These are phyloP conservation scores for Pangasius macronema DNA, from an alignment of 2,797 vertebrate species.

Conservation along the genomic window DNA sequence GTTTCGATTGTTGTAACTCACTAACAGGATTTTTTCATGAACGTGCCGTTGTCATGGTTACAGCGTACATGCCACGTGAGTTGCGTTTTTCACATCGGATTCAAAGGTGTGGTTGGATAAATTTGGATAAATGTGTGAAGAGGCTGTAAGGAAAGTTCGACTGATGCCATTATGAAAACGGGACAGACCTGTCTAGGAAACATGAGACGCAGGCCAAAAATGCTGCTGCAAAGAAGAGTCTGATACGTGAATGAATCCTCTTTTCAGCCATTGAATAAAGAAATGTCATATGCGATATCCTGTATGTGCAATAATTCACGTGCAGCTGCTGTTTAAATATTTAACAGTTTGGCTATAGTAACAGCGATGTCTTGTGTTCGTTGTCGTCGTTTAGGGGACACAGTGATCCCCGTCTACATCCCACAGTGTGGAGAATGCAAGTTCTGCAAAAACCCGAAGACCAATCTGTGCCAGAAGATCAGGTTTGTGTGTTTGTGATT, in stretches of 20 bases:
- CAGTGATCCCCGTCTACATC: conserved; percentile 89
- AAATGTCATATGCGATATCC: background rate
- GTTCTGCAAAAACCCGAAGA: conserved; percentile 96
- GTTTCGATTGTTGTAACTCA: background rate
- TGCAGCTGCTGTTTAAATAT: background rate
- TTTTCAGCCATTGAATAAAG: background rate
- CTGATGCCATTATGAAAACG: background rate
- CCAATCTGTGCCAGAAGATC: conserved; percentile 97
- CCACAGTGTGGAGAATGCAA: conserved; percentile 97
- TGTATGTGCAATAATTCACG: background rate
- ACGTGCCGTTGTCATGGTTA: background rate
- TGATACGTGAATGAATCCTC: background rate
- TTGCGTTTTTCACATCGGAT: background rate
- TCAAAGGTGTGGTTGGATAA: background rate
- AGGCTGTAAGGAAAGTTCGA: background rate
- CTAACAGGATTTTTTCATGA: background rate
- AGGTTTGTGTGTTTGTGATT: conserved; percentile 71
- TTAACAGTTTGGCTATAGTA: no score
- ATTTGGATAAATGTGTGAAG: background rate
- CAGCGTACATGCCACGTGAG: background rate
- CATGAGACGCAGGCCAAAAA: background rate
- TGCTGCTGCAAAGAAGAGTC: background rate
- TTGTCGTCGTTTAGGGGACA: conserved; percentile 74
- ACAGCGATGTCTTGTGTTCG: no score
- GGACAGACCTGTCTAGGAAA: background rate